Evolutionary conservation across 2,888 invertebrate genomes (phyloP).

Genomic region (Eurytoma californica): DNA sequence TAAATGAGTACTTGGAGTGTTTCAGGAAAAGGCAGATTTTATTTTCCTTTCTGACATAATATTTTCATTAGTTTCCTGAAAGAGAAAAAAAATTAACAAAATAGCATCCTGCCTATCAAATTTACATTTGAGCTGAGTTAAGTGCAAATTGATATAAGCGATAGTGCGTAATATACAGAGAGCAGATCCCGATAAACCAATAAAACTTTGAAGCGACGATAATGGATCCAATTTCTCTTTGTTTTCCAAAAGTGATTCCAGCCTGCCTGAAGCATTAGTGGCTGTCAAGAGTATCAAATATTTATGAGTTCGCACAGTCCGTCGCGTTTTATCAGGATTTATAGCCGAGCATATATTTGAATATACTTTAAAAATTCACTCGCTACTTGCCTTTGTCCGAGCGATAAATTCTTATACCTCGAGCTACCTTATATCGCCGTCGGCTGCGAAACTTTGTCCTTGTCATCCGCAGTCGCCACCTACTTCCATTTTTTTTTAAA

Average conservation of each 20-base stretch:
- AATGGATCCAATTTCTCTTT: neutral
- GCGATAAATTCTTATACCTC: constrained; percentile 9
- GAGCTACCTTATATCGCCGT: neutral
- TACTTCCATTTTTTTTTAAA: neutral
- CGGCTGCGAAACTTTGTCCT: constrained; percentile 1
- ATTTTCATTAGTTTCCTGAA: too few relatives aligned
- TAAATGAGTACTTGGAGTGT: too few relatives aligned
- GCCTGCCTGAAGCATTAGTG: neutral
- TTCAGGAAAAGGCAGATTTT: too few relatives aligned
- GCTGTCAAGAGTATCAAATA: constrained; percentile 13
- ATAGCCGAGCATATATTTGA: constrained; percentile 7
- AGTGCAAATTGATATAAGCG: too few relatives aligned
- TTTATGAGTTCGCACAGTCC: constrained; percentile 31
- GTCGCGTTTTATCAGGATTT: constrained; percentile 37
- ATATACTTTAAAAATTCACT: too few relatives aligned
- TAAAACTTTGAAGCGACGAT: neutral
- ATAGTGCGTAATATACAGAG: too few relatives aligned
- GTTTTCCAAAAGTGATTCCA: neutral
- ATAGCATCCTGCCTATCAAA: too few relatives aligned
- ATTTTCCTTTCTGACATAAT: too few relatives aligned
- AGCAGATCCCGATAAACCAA: neutral
- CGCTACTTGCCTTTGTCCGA: neutral
- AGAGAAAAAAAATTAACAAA: too few relatives aligned
- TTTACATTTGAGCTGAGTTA: too few relatives aligned
- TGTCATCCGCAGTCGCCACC: neutral